Evolutionary conservation across 2,888 invertebrate species (phyloP).

Genomic region (Trichacis sp.): DNA sequence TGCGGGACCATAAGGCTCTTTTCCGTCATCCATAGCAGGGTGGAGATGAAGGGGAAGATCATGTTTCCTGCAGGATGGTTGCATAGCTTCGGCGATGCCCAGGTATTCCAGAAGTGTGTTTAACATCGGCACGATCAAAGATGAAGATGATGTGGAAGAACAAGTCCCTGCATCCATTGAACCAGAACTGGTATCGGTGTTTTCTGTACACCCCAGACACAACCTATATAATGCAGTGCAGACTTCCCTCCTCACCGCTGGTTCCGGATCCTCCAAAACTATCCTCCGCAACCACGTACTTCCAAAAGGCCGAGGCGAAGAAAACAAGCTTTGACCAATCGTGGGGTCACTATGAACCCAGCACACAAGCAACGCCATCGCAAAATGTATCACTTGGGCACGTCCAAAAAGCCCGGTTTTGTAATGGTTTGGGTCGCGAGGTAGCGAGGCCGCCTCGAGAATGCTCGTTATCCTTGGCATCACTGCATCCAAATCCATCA

Average conservation of each 20-base stretch:
- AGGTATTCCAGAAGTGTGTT: slow-evolving; percentile 85
- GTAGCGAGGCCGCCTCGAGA: slow-evolving; percentile 85
- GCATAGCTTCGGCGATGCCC: slow-evolving; percentile 87
- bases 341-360: slow-evolving; percentile 91
- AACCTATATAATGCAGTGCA: slow-evolving; percentile 92
- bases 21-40: slow-evolving; percentile 76
- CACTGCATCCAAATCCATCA: slow-evolving; percentile 88
- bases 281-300: slow-evolving; percentile 84
- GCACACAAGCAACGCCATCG: slow-evolving; percentile 91
- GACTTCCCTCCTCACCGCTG: slow-evolving; percentile 89
- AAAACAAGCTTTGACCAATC: slow-evolving; percentile 82
- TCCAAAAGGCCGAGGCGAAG: slow-evolving; percentile 78
- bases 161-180: slow-evolving; percentile 27
- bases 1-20: slow-evolving; percentile 94
- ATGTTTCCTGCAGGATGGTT: slow-evolving; percentile 69
- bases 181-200: slow-evolving; percentile 67
- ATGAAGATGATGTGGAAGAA: slow-evolving; percentile 64
- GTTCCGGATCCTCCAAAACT: slow-evolving; percentile 92
- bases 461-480: slow-evolving; percentile 88
- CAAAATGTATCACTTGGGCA: slow-evolving; percentile 89
- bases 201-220: slow-evolving; percentile 77
- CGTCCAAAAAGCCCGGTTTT: slow-evolving; percentile 94
- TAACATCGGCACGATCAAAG: slow-evolving; percentile 82
- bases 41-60: slow-evolving; percentile 70
- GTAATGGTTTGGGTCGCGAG: slow-evolving; percentile 85